A percentile compares a stretch with the other conserved stretches of the same genome.
phyloP scores from a whole-genome alignment of 35 echinoderm and acorn worm genomes.

The Amphiura filiformis region DNA sequence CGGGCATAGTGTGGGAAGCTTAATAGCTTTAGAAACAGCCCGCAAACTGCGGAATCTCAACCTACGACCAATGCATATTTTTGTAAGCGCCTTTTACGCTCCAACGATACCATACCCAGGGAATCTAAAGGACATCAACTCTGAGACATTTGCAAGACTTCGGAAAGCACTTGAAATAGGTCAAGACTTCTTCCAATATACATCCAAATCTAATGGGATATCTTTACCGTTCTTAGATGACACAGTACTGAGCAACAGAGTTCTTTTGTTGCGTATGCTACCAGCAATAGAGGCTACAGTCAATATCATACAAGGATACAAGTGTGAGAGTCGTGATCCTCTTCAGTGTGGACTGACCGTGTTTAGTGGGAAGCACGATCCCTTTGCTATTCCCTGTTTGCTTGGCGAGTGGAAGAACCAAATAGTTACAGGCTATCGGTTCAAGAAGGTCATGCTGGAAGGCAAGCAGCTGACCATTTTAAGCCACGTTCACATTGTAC shows the following conservation, averaged over 20 bases:
- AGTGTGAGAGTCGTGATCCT: not conserved
- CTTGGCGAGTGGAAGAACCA: slow-evolving; percentile 19
- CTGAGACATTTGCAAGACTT: not conserved
- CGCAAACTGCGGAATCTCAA: not conserved
- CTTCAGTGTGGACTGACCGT: slow-evolving; percentile 36
- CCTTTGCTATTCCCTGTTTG: not conserved
- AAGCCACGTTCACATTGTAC: not conserved
- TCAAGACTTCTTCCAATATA: not conserved
- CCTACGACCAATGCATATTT: slow-evolving; percentile 7
- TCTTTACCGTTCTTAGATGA: slow-evolving; percentile 23
- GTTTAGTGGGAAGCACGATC: slow-evolving; percentile 32
- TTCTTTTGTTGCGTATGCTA: slow-evolving; percentile 3
- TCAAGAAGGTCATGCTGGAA: slow-evolving; percentile 29
- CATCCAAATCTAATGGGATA: not conserved
- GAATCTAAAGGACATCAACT: not conserved
- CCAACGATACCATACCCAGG: slow-evolving; percentile 36
- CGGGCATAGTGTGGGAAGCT: slow-evolving; percentile 39
- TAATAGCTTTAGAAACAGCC: slow-evolving; percentile 43
- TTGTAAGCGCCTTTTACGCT: slow-evolving; percentile 39
- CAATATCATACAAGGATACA: slow-evolving; percentile 18
- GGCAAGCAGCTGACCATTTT: slow-evolving; percentile 38
- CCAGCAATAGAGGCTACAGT: slow-evolving; percentile 22
- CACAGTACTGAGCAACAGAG: not conserved
- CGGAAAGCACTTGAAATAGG: not conserved
- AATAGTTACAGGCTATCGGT: not conserved